Percentiles rank a stretch among this genome's conserved stretches.
Conservation (phyloP, 2,888 invertebrate species). For the Masnerella sp. region DNA sequence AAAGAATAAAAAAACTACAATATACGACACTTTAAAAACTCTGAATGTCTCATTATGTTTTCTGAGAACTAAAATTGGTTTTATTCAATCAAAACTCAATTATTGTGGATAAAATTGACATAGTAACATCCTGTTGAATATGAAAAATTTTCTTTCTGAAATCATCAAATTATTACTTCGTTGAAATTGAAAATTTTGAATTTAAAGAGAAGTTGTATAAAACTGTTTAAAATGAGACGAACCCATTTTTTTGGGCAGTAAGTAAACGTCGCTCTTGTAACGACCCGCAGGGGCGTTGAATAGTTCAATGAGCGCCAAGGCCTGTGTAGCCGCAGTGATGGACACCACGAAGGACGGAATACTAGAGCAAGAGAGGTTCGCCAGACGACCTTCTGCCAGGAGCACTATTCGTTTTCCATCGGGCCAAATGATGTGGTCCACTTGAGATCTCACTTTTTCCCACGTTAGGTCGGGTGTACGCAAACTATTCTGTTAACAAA, state of each 20-base stretch:
- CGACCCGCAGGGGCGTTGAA: constrained; percentile 96
- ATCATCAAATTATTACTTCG: too few relatives aligned
- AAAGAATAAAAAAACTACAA: too few relatives aligned
- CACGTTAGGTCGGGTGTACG: constrained; percentile 96
- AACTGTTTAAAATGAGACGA: constrained; percentile 67
- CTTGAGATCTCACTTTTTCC: constrained; percentile 98
- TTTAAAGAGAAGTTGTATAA: too few relatives aligned
- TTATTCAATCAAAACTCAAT: too few relatives aligned
- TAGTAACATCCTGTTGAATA: too few relatives aligned
- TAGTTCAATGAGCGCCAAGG: constrained; percentile 96
- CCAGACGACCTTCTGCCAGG: constrained; percentile 95
- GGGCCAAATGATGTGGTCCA: constrained; percentile 99
- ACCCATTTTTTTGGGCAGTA: constrained; percentile 99
- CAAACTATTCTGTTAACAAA: constrained; percentile 84
- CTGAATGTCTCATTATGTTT: too few relatives aligned
- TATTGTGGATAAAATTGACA: too few relatives aligned
- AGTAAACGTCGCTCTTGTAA: constrained; percentile 98
- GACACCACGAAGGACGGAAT: constrained; percentile 98
- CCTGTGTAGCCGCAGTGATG: constrained; percentile 98
- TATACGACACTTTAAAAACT: too few relatives aligned
- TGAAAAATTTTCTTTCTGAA: too few relatives aligned
- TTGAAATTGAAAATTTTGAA: neutral
- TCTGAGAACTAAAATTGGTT: too few relatives aligned
- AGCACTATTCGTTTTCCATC: constrained; percentile 96
- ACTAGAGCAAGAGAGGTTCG: constrained; percentile 97